Evolutionary conservation across 2,888 invertebrate genomes (phyloP).

Genomic region (Ectemnius continuus): DNA sequence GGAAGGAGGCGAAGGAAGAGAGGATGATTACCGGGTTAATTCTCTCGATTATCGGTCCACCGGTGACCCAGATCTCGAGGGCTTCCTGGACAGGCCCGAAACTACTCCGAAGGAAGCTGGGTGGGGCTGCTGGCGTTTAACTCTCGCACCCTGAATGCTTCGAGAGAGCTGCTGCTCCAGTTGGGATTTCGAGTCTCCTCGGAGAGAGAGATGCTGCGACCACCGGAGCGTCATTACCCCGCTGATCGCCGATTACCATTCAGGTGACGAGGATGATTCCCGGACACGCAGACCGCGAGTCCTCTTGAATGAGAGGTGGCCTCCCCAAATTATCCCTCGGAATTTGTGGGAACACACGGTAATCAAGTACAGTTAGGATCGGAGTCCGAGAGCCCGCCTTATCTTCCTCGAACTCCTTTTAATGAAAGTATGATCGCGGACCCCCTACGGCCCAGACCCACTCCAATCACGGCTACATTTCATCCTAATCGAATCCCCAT

Average conservation of each 20-base stretch:
- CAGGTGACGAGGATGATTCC: conserved; percentile 39
- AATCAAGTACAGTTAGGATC: conserved; percentile 49
- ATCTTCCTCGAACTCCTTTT: conserved; percentile 27
- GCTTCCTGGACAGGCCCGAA: conserved; percentile 28
- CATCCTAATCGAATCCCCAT: too few species aligned
- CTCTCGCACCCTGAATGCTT: conserved; percentile 19
- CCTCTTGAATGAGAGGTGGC: conserved; percentile 4
- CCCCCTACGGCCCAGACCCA: not conserved
- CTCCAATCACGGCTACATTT: not conserved
- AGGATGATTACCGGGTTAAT: conserved; percentile 55
- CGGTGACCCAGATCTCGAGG: conserved; percentile 55
- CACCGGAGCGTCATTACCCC: conserved; percentile 22
- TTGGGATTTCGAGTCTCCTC: conserved; percentile 28
- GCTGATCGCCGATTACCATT: conserved; percentile 44
- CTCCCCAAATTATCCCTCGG: conserved; percentile 37
- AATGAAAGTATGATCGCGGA: conserved; percentile 12
- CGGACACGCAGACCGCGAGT: conserved; percentile 10
- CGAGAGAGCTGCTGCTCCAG: conserved; percentile 11
- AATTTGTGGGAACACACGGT: conserved; percentile 31
- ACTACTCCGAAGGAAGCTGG: not conserved
- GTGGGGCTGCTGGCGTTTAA: conserved; percentile 5
- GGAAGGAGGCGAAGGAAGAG: conserved; percentile 24
- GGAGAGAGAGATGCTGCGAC: conserved; percentile 9
- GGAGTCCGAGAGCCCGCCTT: not conserved
- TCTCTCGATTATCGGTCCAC: conserved; percentile 50